These are phyloP conservation scores for Tapera naevia DNA, from an alignment of 2,797 vertebrate genomes.

Conservation along the genomic window DNA sequence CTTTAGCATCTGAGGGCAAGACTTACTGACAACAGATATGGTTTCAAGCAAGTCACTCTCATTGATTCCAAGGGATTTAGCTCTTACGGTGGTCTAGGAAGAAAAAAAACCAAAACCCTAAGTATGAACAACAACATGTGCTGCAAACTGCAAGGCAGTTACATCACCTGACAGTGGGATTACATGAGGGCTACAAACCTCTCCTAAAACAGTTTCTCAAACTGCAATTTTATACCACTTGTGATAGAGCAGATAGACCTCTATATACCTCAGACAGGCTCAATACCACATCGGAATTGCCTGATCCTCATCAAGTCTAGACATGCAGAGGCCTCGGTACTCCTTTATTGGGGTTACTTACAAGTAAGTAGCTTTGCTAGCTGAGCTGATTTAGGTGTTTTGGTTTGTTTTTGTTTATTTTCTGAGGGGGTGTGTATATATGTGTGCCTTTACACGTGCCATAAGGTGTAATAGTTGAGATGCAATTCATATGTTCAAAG, in stretches of 20 bases:
- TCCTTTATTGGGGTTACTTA: neutral
- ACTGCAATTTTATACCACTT: neutral
- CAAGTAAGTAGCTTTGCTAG: too few species aligned
- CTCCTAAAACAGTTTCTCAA: neutral
- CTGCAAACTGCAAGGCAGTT: rapidly evolving
- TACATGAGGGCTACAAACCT: neutral
- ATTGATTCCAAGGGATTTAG: neutral
- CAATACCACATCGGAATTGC: rapidly evolving
- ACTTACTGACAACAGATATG: neutral
- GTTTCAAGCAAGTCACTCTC: neutral
- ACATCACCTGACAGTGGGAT: neutral
- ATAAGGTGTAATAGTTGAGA: neutral
- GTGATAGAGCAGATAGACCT: neutral
- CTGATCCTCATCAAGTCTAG: neutral
- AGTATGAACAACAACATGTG: neutral
- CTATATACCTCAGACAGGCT: neutral
- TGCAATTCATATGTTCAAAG: neutral
- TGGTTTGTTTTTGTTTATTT: too few species aligned
- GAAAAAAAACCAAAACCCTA: neutral
- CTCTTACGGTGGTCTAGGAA: neutral
- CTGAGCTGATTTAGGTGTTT: too few species aligned
- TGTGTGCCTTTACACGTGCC: rapidly evolving
- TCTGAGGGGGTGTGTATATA: too few species aligned
- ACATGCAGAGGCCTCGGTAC: rapidly evolving
- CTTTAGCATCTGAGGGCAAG: neutral